Base-by-base conservation (phyloP, 2,113 vertebrate genomes). In the Alethe castanea region DNA sequence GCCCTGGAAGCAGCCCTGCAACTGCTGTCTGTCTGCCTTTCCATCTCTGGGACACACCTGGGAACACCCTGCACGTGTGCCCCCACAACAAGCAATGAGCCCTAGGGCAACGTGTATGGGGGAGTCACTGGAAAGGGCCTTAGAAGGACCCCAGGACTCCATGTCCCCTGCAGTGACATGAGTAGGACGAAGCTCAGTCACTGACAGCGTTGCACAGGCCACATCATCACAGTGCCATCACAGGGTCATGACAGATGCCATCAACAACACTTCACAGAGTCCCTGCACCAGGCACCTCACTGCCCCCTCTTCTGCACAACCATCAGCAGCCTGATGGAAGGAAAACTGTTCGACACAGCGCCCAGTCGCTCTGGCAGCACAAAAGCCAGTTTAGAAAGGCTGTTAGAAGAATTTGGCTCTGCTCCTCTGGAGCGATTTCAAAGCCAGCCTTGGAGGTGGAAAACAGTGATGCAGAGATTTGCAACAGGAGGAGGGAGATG, bases 21-120 rank as follows among this genome's bases (percentile, higher is more conserved):
- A 11, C 19, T 24, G 19, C 67, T 45, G 47, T 29, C 45, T 61
- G 7, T 19, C 36, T 19, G 22, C 57, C 7, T 28, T 35, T 36
- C 20, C 1, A 0, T 9, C 35, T 35, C 53, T 53, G 42, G 8
- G 38, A 53, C 3, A 4, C 31, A 7, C n/a, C 23, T 7, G 59
- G 25, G 15, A 66, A 40, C 28, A 31, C 5, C 24, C 15, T 72
- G 8, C 12, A 1, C 1, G 1, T 15, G 19, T 7, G 2, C 2
- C 31, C 48, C 53, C 28, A 26, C 14, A 6, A 23, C 11, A 18
- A 50, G 31, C 20, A 44, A 7, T 0, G 2, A 45, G 14, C 35
- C 20, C n/a, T 0, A 0, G 28, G 19, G 7, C 24, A 72, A 9
- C 0, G 0, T 2, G 1, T 15, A 20, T 0, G 0, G 53, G 20